Percentiles rank a stretch among this genome's conserved stretches.
Conservation (phyloP, 2,797 vertebrate genomes). For the Streptopelia turtur region DNA sequence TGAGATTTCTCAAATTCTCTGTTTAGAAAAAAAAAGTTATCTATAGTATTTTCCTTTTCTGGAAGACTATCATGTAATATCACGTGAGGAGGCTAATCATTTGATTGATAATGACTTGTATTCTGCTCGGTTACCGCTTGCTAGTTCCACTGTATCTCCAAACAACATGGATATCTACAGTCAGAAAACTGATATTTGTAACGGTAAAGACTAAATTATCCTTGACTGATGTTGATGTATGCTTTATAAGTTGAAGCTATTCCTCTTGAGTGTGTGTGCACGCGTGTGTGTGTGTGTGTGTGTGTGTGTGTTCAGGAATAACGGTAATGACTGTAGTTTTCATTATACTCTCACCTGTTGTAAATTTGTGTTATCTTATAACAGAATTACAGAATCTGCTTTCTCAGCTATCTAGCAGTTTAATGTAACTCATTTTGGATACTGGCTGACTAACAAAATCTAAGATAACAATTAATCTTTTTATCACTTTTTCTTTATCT, state of each 20-base stretch:
- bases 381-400: neutral
- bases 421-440: neutral
- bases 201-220: neutral
- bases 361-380: neutral
- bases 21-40: neutral
- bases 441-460: neutral
- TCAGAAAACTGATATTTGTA: neutral
- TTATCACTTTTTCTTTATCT: neutral
- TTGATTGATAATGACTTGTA: neutral
- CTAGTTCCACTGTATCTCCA: neutral
- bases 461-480: neutral
- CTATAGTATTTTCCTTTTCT: neutral
- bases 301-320: neutral
- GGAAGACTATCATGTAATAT: neutral
- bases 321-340: neutral
- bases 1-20: neutral
- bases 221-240: neutral
- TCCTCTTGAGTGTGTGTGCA: neutral
- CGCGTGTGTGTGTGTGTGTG: no score
- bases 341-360: neutral
- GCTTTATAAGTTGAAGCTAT: neutral
- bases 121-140: neutral
- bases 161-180: neutral
- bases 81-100: neutral
- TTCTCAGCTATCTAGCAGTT: neutral